Percentiles rank a stretch among this genome's conserved stretches.
phyloP scores from a whole-genome alignment of 37 sponge, comb jelly and placozoan species.

The Haliclona indistincta region DNA sequence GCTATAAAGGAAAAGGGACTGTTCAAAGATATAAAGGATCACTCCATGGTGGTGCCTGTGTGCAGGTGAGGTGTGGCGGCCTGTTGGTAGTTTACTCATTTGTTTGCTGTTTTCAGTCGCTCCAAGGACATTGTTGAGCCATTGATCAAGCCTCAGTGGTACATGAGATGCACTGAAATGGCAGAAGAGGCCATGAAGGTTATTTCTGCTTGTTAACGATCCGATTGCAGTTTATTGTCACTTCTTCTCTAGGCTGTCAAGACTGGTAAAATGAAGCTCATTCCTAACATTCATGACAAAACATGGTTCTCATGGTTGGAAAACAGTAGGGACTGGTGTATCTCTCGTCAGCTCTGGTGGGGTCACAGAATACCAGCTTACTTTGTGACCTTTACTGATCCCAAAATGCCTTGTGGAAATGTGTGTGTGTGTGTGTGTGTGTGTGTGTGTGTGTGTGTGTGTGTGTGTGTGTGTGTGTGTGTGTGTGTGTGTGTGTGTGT shows the following conservation, averaged over 20 bases:
- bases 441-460: background rate
- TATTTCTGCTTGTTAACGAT: background rate
- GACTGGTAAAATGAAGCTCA: constrained; percentile 73
- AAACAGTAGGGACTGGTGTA: constrained; percentile 94
- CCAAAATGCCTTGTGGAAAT: constrained; percentile 47
- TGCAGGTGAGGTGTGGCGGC: constrained; percentile 61
- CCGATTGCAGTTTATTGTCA: background rate
- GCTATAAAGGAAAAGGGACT: constrained; percentile 93
- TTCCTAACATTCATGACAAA: constrained; percentile 87
- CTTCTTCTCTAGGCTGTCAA: constrained; percentile 74
- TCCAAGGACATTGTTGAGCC: constrained; percentile 99
- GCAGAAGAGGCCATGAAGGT: constrained; percentile 79
- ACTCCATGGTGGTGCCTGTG: constrained; percentile 93
- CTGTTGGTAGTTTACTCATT: background rate
- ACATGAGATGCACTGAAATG: constrained; percentile 84
- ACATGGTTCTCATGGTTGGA: constrained; percentile 93
- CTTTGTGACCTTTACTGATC: constrained; percentile 71
- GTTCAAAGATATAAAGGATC: constrained; percentile 81
- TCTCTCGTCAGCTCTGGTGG: constrained; percentile 99
- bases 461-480: no score
- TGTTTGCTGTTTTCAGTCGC: constrained; percentile 45
- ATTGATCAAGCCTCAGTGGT: constrained; percentile 99
- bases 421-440: constrained; percentile 31
- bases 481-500: background rate
- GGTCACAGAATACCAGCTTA: constrained; percentile 99